These are phyloP conservation scores for Pararge aegeria DNA, from an alignment of 1,140 invertebrate species.

Conservation along the genomic window DNA sequence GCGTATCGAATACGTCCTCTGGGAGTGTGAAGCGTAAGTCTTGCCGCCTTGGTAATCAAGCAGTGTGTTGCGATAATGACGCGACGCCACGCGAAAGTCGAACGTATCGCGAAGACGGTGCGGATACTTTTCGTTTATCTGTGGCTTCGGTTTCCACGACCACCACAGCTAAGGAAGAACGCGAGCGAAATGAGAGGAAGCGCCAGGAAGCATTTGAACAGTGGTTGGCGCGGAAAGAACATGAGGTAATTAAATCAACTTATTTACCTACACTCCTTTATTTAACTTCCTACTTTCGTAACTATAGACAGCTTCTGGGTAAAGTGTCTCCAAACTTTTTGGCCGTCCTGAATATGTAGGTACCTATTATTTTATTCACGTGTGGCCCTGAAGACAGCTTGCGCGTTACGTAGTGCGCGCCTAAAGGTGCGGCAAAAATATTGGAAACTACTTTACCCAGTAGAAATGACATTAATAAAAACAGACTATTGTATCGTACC, in stretches of 20 bases:
- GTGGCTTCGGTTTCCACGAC: slow-evolving; percentile 68
- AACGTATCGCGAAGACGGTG: slow-evolving; percentile 60
- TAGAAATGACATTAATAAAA: too few species aligned
- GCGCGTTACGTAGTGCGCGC: too few species aligned
- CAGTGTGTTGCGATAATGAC: slow-evolving; percentile 35
- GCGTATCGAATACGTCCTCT: slow-evolving; percentile 53
- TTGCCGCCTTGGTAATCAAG: slow-evolving; percentile 43
- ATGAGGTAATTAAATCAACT: slow-evolving; percentile 63
- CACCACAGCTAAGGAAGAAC: slow-evolving; percentile 67
- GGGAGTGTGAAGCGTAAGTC: slow-evolving; percentile 65
- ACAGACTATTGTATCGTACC: too few species aligned
- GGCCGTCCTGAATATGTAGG: too few species aligned
- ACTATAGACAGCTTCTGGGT: too few species aligned
- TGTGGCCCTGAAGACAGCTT: too few species aligned
- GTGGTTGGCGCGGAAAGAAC: slow-evolving; percentile 68
- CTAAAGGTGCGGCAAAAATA: too few species aligned
- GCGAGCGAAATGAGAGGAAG: slow-evolving; percentile 64
- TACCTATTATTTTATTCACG: too few species aligned
- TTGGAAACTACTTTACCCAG: too few species aligned
- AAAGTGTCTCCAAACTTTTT: too few species aligned
- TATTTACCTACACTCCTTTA: too few species aligned
- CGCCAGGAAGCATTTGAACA: slow-evolving; percentile 65
- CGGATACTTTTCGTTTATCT: slow-evolving; percentile 68
- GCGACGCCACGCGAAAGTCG: slow-evolving; percentile 52
- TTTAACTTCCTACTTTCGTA: too few species aligned